phyloP scores from a whole-genome alignment of 2,888 invertebrate genomes.

The Torymus tubicola region DNA sequence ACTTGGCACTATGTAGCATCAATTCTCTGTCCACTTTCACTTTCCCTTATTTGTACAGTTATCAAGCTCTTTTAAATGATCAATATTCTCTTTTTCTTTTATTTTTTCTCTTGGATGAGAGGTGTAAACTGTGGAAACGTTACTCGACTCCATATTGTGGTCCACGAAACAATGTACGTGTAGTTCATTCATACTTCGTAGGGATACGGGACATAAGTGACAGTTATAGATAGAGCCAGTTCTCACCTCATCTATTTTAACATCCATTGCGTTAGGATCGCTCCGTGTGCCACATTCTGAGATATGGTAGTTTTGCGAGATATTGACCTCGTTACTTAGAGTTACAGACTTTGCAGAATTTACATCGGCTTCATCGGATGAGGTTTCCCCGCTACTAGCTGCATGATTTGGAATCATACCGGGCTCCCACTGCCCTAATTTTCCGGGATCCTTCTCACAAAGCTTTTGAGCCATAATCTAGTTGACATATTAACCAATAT shows the following conservation, averaged over 20 bases:
- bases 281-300: constrained; percentile 4
- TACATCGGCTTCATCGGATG: constrained; percentile 78
- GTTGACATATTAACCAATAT: constrained; percentile 56
- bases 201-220: constrained; percentile 68
- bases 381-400: constrained; percentile 77
- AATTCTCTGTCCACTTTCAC: constrained; percentile 18
- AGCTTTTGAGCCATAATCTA: constrained; percentile 88
- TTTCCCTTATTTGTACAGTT: neutral
- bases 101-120: neutral
- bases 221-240: constrained; percentile 65
- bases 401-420: constrained; percentile 72
- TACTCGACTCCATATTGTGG: constrained; percentile 66
- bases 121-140: neutral
- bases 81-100: constrained; percentile 28
- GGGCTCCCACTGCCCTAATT: constrained; percentile 83
- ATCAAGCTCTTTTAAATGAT: constrained; percentile 15
- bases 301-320: neutral
- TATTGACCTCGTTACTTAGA: constrained; percentile 2
- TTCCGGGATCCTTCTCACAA: constrained; percentile 88
- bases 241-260: neutral
- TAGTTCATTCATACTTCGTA: constrained; percentile 68
- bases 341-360: constrained; percentile 52
- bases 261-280: neutral
- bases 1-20: constrained; percentile 38
- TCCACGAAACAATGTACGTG: constrained; percentile 72